phyloP scores from a whole-genome alignment of 2,797 vertebrate species.

The Knipowitschia caucasica region DNA sequence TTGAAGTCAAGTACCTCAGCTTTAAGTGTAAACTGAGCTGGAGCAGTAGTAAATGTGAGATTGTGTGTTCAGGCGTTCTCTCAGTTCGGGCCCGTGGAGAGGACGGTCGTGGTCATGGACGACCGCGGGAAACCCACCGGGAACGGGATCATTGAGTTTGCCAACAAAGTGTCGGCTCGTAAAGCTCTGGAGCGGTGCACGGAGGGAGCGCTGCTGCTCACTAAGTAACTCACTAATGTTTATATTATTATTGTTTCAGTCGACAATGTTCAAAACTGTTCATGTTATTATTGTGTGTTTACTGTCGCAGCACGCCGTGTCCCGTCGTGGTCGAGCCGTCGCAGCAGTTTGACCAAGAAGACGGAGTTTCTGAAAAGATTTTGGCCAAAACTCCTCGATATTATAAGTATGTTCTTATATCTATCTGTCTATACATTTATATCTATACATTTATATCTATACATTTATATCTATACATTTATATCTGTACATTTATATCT shows the following conservation, averaged over 20 bases:
- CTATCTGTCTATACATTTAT: background rate
- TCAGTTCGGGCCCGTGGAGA: conserved; percentile 92
- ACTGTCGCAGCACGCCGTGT: conserved; percentile 86
- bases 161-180: conserved; percentile 88
- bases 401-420: conserved; percentile 81
- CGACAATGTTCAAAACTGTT: background rate
- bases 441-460: background rate
- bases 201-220: conserved; percentile 92
- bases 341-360: conserved; percentile 93
- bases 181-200: conserved; percentile 93
- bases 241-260: background rate
- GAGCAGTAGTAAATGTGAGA: too few relatives aligned
- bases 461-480: background rate
- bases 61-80: conserved; percentile 78
- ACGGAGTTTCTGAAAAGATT: conserved; percentile 90
- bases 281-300: background rate
- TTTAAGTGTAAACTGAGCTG: too few relatives aligned
- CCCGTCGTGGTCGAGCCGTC: conserved; percentile 94
- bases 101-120: conserved; percentile 91
- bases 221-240: conserved; percentile 78
- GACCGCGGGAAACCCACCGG: conserved; percentile 92
- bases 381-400: conserved; percentile 90
- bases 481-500: background rate
- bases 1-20: too few relatives aligned
- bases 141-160: conserved; percentile 93